These are phyloP conservation scores for Caretta caretta DNA, from an alignment of 2,113 vertebrate genomes.

Conservation along the genomic window DNA sequence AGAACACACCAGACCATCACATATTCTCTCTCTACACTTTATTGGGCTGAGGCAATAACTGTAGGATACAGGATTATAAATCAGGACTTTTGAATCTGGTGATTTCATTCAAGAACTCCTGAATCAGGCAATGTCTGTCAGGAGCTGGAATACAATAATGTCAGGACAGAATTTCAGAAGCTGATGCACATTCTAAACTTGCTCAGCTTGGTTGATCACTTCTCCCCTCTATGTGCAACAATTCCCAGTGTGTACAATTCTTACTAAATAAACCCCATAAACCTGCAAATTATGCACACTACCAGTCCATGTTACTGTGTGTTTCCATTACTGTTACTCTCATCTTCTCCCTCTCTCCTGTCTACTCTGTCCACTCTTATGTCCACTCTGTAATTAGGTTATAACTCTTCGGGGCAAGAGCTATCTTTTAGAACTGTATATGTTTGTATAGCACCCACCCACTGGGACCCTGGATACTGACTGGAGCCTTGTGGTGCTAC, in stretches of 20 bases:
- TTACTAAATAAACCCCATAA: background rate
- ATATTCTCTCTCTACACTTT: background rate
- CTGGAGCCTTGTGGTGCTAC: background rate
- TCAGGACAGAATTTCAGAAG: background rate
- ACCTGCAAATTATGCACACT: background rate
- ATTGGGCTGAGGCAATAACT: background rate
- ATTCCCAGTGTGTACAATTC: background rate
- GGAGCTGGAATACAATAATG: background rate
- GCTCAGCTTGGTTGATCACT: background rate
- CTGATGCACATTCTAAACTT: background rate
- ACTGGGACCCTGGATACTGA: background rate
- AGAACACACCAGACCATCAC: background rate
- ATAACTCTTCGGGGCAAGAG: background rate
- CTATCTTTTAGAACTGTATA: background rate
- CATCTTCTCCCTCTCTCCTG: background rate
- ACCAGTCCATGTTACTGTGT: background rate
- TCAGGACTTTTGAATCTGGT: accelerated
- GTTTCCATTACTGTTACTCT: background rate
- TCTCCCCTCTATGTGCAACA: background rate
- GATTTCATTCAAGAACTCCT: background rate
- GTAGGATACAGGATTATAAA: background rate
- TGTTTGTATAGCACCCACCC: background rate
- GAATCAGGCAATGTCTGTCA: background rate
- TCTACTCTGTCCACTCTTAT: background rate
- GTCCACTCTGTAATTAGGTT: background rate